Evolutionary conservation across 1,140 invertebrate species (phyloP).

Genomic region (Scaptomyza montana): DNA sequence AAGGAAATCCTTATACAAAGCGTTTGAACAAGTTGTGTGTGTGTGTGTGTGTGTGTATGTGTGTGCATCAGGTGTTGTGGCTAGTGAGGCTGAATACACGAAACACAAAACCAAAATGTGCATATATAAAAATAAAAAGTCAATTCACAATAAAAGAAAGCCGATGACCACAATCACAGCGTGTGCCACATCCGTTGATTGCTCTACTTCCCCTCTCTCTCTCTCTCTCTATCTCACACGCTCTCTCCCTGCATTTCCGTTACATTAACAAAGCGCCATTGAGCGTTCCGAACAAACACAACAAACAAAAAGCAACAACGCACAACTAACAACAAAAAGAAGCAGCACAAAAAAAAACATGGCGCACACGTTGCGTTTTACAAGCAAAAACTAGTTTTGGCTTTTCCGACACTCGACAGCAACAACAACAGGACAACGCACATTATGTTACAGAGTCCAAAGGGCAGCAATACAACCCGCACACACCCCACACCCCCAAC

Average conservation of each 20-base stretch:
- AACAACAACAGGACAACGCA: constrained; percentile 37
- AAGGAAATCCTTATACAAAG: neutral
- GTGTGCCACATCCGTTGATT: constrained; percentile 49
- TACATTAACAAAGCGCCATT: constrained; percentile 79
- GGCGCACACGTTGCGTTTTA: constrained; percentile 67
- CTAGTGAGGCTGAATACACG: neutral
- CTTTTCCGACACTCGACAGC: constrained; percentile 14
- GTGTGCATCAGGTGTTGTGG: constrained; percentile 8
- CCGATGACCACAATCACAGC: constrained; percentile 64
- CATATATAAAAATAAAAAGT: constrained; percentile 14
- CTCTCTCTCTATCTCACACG: neutral
- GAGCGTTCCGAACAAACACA: constrained; percentile 60
- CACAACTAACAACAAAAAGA: constrained; percentile 23
- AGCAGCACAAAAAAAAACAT: constrained; percentile 48
- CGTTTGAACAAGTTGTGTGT: constrained; percentile 10
- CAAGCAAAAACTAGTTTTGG: constrained; percentile 65
- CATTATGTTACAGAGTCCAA: constrained; percentile 27
- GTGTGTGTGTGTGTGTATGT: constrained; percentile 1
- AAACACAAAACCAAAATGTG: neutral
- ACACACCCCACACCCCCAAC: neutral
- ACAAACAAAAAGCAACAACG: constrained; percentile 42
- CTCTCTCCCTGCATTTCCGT: constrained; percentile 66
- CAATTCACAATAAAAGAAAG: constrained; percentile 54
- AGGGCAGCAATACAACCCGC: constrained; percentile 14
- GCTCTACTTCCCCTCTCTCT: neutral